Evolutionary conservation across 92 coral and sea anemone species (phyloP).

Genomic region (Zoanthus sansibaricus): DNA sequence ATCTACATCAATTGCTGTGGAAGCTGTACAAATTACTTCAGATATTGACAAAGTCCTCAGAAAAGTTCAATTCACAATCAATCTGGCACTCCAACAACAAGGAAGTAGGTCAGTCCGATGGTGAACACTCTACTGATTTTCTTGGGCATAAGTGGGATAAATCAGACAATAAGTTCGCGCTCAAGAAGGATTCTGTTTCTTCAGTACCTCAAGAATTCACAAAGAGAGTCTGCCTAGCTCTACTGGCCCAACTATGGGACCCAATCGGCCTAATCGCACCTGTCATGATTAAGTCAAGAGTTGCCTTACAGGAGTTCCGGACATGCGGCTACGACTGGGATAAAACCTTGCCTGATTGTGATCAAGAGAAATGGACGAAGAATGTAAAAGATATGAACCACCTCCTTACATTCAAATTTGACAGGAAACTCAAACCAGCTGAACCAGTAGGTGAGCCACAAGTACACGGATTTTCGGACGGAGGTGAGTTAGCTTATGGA

Average conservation of each 20-base stretch:
- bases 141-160: slow-evolving; percentile 77
- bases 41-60: slow-evolving; percentile 64
- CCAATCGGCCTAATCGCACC: slow-evolving; percentile 67
- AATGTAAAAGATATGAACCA: slow-evolving; percentile 62
- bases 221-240: slow-evolving; percentile 63
- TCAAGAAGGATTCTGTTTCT: slow-evolving; percentile 62
- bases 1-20: slow-evolving; percentile 44
- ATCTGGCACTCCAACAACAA: slow-evolving; percentile 66
- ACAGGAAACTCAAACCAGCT: slow-evolving; percentile 70
- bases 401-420: slow-evolving; percentile 52
- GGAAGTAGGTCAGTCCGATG: slow-evolving; percentile 55
- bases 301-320: slow-evolving; percentile 74
- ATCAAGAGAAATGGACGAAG: slow-evolving; percentile 62
- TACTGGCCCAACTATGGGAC: slow-evolving; percentile 71
- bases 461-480: slow-evolving; percentile 69
- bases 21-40: slow-evolving; percentile 55
- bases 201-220: slow-evolving; percentile 46
- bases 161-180: slow-evolving; percentile 50
- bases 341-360: slow-evolving; percentile 63
- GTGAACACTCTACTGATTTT: slow-evolving; percentile 36
- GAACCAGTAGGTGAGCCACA: slow-evolving; percentile 68
- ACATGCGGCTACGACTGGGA: slow-evolving; percentile 69
- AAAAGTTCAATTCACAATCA: slow-evolving; percentile 58
- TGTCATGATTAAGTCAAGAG: slow-evolving; percentile 59
- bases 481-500: slow-evolving; percentile 72